Base-by-base conservation (phyloP, 92 coral and sea anemone species). In the Pocillopora grandis region DNA sequence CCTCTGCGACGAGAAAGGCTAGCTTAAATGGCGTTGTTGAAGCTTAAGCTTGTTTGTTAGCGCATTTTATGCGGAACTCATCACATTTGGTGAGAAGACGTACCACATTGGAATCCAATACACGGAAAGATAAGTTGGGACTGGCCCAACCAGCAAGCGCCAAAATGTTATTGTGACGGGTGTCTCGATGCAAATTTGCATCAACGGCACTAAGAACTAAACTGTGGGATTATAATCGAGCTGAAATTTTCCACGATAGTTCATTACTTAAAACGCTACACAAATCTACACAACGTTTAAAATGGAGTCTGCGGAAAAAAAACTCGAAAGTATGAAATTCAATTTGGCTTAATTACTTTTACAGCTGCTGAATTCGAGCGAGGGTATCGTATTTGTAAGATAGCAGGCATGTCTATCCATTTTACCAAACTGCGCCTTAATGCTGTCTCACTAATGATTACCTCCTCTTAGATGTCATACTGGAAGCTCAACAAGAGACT, bases 401-500 rank as follows among this genome's bases (percentile, higher is more conserved):
- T 3, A 27, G 71, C 31, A 67, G 1, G 6, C 49, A 12, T 12
- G 12, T 59, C 62, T 59, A 17, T 14, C 72, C 19, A 14, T 11
- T n/a, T 13, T 20, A 0, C 35, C 60, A 61, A 56, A 35, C 4
- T 71, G 48, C 58, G 48, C 9, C 10, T 35, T 23, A 64, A 9
- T 48, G 56, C 23, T 23, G 33, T n/a, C 52, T 64, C 1, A 49
- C 55, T 20, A 65, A 67, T 27, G 19, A 56, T 66, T 58, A 17
- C 56, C 17, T 75, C 15, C 14, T 56, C 79, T 1, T 76, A 96
- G 99, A 96, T 77, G 98, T 96, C 75, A 96, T 96, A 37, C 85
- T 96, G 58, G 99, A 96, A 62, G 99, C 99, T 59, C 94, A 98
- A 14, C 91, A 96, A 87, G 97, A 95, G 76, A 91, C 90, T 18